Evolutionary conservation across 1,140 invertebrate genomes (phyloP).

Genomic region (Drosophila ficusphila): DNA sequence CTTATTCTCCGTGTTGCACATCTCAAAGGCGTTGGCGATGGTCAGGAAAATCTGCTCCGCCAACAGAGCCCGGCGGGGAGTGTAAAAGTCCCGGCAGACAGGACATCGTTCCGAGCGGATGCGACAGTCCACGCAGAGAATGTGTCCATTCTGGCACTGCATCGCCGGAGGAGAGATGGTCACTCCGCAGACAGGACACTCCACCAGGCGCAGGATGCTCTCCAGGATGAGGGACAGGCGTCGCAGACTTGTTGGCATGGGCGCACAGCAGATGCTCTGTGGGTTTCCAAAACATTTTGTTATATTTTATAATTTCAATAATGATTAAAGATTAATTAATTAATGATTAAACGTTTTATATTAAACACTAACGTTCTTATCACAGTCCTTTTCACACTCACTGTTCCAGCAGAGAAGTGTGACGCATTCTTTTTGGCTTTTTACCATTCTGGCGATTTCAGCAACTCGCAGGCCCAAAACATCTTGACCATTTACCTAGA

Average conservation of each 20-base stretch:
- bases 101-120: conserved; percentile 87
- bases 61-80: conserved; percentile 61
- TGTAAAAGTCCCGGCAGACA: conserved; percentile 86
- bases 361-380: conserved; percentile 81
- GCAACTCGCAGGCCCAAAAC: conserved; percentile 86
- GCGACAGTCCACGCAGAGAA: conserved; percentile 87
- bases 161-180: conserved; percentile 87
- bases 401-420: conserved; percentile 85
- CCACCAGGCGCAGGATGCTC: conserved; percentile 85
- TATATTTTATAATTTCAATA: too few species aligned
- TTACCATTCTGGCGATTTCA: conserved; percentile 86
- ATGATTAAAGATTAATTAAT: background rate
- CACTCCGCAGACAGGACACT: conserved; percentile 88
- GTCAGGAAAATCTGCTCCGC: conserved; percentile 85
- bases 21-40: conserved; percentile 84
- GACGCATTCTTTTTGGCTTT: conserved; percentile 77
- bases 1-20: conserved; percentile 70
- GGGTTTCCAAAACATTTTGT: background rate
- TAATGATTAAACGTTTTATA: too few species aligned
- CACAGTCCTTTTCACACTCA: conserved; percentile 84
- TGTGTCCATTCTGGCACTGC: conserved; percentile 89
- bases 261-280: conserved; percentile 85
- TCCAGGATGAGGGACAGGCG: conserved; percentile 85
- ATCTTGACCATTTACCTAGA: conserved; percentile 86
- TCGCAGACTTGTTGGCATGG: conserved; percentile 85